Evolutionary conservation across 2,888 invertebrate genomes (phyloP), one percentile per base, ranked within the genome.

Genomic region (Thelaira solivaga): DNA sequence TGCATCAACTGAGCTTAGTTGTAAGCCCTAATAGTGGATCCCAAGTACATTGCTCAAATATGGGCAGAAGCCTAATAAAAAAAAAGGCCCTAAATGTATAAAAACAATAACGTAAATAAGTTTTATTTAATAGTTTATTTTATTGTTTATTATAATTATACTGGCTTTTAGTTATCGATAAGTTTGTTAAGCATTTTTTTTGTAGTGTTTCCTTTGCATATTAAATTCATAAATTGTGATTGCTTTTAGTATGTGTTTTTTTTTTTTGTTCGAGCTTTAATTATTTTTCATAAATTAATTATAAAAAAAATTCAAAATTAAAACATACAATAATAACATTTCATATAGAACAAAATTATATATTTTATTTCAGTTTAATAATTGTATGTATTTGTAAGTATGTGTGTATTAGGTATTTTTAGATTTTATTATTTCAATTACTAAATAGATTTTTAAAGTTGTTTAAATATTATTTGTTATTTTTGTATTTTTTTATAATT

Each of bases 141-240:
- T 51, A 24, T 57, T 53, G 24, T 59, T 61, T 74, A 64, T 73
- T 51, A 61, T 78, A 65, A 61, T 69, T 59, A 74, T 74, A 73
- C 74, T 78, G 74, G 77, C 73, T 68, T 76, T 77, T 51, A 62
- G 74, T 72, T 73, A 49, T 74, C 47, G 53, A 78, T 78, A 74
- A 69, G 69, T 74, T 55, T 72, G 62, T 67, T 65, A 78, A 74
- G 74, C 78, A 65, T 39, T 74, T 73, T 57, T 8, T 65, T 24
- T 45, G 5, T 47, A 47, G 36, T 34, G 29, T 55, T 76, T 73
- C 31, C 29, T 71, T 69, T 69, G 47, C 71, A 61, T 62, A 65
- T 74, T n/a, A 71, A 74, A 78, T 74, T 78, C 69, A 71, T 78
- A 61, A 78, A 74, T 74, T 78, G 78, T 78, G 74, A 78, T 78